phyloP scores from a whole-genome alignment of 2,888 invertebrate genomes.

The Drosophila tanythrix region DNA sequence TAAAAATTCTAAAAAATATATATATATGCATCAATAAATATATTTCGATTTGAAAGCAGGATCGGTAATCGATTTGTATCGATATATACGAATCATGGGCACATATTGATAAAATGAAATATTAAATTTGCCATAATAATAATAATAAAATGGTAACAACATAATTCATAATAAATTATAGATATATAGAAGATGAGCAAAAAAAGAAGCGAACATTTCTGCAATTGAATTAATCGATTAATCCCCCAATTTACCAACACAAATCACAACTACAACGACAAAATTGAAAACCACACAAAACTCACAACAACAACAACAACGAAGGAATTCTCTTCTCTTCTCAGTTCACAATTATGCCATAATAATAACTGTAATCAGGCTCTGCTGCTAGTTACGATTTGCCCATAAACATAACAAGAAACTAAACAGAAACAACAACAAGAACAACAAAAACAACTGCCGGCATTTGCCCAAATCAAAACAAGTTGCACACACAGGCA shows the following conservation, averaged over 20 bases:
- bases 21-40: no score
- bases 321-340: slow-evolving; percentile 26
- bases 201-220: neutral
- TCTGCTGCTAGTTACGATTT: slow-evolving; percentile 53
- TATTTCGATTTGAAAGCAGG: no score
- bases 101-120: neutral
- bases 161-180: neutral
- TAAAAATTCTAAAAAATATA: no score
- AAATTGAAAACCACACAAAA: neutral
- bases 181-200: neutral
- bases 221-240: neutral
- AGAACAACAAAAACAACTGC: slow-evolving; percentile 43
- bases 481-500: slow-evolving; percentile 36
- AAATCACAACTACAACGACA: neutral
- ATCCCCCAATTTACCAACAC: neutral
- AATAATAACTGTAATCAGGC: slow-evolving; percentile 75
- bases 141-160: neutral
- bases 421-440: slow-evolving; percentile 39
- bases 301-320: slow-evolving; percentile 15
- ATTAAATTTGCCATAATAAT: neutral
- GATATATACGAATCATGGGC: neutral
- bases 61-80: neutral
- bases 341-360: slow-evolving; percentile 59
- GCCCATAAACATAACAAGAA: slow-evolving; percentile 48
- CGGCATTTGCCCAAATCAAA: slow-evolving; percentile 70